These are phyloP conservation scores for Drosophila fungiperda DNA, from an alignment of 2,888 invertebrate species.

Conservation along the genomic window DNA sequence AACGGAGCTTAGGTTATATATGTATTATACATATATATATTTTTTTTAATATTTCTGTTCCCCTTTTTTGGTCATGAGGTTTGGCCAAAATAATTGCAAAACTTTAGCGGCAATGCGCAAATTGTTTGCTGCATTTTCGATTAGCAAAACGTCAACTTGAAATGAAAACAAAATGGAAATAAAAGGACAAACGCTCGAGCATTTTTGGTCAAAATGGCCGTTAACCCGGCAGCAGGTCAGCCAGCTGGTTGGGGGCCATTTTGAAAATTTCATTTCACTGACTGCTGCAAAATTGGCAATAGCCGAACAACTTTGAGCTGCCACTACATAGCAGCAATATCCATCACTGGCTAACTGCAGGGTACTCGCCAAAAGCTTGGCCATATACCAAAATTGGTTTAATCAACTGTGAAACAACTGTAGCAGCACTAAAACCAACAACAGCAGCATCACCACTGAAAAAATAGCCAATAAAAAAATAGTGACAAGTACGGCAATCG, in stretches of 20 bases:
- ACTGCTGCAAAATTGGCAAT: slow-evolving; percentile 69
- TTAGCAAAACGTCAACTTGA: slow-evolving; percentile 77
- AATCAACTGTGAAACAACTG: slow-evolving; percentile 81
- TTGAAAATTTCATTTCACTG: slow-evolving; percentile 76
- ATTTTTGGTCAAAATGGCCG: slow-evolving; percentile 56
- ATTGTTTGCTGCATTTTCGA: slow-evolving; percentile 80
- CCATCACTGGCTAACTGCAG: slow-evolving; percentile 69
- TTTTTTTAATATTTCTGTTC: slow-evolving; percentile 6
- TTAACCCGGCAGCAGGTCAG: slow-evolving; percentile 43
- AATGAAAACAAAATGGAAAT: slow-evolving; percentile 55
- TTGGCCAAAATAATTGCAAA: slow-evolving; percentile 72
- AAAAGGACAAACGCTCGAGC: slow-evolving; percentile 39
- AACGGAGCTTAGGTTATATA: slow-evolving; percentile 58
- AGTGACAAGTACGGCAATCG: slow-evolving; percentile 57
- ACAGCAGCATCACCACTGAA: slow-evolving; percentile 18
- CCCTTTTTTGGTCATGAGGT: slow-evolving; percentile 22
- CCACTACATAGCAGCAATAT: slow-evolving; percentile 74
- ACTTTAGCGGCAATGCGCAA: slow-evolving; percentile 71
- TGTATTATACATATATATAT: background rate
- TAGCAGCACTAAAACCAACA: slow-evolving; percentile 37
- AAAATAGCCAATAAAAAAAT: slow-evolving; percentile 52
- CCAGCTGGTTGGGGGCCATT: slow-evolving; percentile 46
- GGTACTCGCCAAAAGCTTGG: slow-evolving; percentile 51
- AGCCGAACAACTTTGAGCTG: slow-evolving; percentile 58
- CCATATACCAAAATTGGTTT: slow-evolving; percentile 78